Base-by-base conservation (phyloP, 2,888 invertebrate species). In the Dendrolimus houi region DNA sequence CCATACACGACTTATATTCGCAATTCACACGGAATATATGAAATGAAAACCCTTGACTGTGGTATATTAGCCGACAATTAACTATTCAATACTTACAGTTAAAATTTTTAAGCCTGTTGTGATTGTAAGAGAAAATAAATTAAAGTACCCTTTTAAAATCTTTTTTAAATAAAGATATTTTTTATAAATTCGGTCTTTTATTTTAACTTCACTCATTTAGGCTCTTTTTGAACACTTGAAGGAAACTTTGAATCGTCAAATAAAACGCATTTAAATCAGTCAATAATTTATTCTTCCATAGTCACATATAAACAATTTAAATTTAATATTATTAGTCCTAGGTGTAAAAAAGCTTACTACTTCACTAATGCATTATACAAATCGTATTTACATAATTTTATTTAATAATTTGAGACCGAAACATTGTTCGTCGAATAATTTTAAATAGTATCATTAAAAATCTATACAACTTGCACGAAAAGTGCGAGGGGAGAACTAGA, bases 281-380 rank as follows among this genome's bases (percentile, higher is more conserved):
- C 83, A 85, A 85, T 86, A 87, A 85, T 83, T 85, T 86, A 84
- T 74, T 74, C 65, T 62, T 77, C 64, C 71, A 70, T 74, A 74
- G 71, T 73, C 72, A 66, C 66, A 29, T 75, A 75, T 81, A 82
- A 83, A 81, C 74, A 75, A 75, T 68, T 71, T 63, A 69, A 29
- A 57, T 62, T 59, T 67, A 64, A 64, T 63, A 71, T 70, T 74
- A 80, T 75, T 73, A 80, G 75, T 65, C 70, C 74, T 77, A 79
- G 71, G 74, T 71, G 71, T 80, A 82, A 78, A 83, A 77, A 84
- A 83, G 85, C 85, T 66, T 80, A 75, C 78, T 80, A 80, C 75
- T 75, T 68, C 61, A 65, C 80, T 81, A 82, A 73, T 72, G 79
- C 79, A 80, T 79, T 77, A 75, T 69, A 68, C 63, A 71, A 47